Evolutionary conservation across 2,797 vertebrate genomes (phyloP).

Genomic region (Nannoperca australis): DNA sequence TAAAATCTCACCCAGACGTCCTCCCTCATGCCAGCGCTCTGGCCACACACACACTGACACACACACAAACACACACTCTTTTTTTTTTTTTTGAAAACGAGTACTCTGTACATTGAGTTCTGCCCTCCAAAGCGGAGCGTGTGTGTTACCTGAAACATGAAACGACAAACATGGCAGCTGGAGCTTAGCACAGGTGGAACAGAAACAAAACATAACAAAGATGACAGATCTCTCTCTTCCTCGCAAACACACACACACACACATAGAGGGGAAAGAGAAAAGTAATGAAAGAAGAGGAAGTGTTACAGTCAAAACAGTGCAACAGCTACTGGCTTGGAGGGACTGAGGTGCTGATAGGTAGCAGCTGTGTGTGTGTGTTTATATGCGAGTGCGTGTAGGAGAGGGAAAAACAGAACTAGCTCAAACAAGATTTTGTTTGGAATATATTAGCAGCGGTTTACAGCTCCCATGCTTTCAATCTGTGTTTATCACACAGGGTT

Average conservation of each 20-base stretch:
- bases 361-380: slow-evolving; percentile 75
- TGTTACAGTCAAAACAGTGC: slow-evolving; percentile 84
- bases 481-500: slow-evolving; percentile 74
- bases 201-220: slow-evolving; percentile 84
- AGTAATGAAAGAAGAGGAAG: slow-evolving; percentile 84
- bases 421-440: slow-evolving; percentile 82
- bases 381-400: slow-evolving; percentile 32
- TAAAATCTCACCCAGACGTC: slow-evolving; percentile 90
- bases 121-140: slow-evolving; percentile 62
- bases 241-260: slow-evolving; percentile 9
- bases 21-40: slow-evolving; percentile 84
- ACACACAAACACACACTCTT: slow-evolving; percentile 36
- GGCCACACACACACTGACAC: slow-evolving; percentile 73
- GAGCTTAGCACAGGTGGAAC: slow-evolving; percentile 85
- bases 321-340: slow-evolving; percentile 81
- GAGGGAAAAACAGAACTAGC: slow-evolving; percentile 58
- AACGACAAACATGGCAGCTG: slow-evolving; percentile 85
- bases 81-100: slow-evolving; percentile 42
- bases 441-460: slow-evolving; percentile 81
- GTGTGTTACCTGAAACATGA: slow-evolving; percentile 78
- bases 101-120: slow-evolving; percentile 65
- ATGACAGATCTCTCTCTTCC: slow-evolving; percentile 76
- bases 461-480: slow-evolving; percentile 80
- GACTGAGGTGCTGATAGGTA: slow-evolving; percentile 83
- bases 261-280: slow-evolving; percentile 62